Conservation (phyloP, 2,888 invertebrate genomes). For the Megaustenia siamemsis region DNA sequence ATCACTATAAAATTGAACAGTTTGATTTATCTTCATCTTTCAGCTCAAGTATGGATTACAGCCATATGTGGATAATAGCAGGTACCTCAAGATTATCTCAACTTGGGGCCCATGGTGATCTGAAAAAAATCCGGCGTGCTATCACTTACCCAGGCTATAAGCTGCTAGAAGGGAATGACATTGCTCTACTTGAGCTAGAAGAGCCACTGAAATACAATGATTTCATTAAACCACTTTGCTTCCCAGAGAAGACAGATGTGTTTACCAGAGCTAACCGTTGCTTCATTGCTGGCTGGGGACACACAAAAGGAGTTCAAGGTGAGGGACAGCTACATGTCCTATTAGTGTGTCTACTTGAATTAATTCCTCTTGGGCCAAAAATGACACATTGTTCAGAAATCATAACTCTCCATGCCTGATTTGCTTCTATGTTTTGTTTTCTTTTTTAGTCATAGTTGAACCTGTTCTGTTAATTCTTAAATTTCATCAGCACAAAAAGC, state of each 20-base stretch:
- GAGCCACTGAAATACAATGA: slow-evolving; percentile 62
- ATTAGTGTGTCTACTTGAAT: too few species aligned
- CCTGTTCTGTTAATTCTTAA: too few species aligned
- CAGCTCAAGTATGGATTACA: slow-evolving; percentile 41
- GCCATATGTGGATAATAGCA: slow-evolving; percentile 39
- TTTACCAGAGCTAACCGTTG: slow-evolving; percentile 61
- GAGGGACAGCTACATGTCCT: too few species aligned
- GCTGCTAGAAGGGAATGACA: slow-evolving; percentile 63
- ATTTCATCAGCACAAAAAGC: too few species aligned
- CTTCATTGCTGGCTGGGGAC: slow-evolving; percentile 72
- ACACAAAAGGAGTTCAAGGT: slow-evolving; percentile 51
- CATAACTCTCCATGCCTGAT: too few species aligned
- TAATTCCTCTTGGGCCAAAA: too few species aligned
- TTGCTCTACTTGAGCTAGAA: slow-evolving; percentile 67
- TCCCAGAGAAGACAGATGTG: slow-evolving; percentile 58
- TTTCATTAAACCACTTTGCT: slow-evolving; percentile 69
- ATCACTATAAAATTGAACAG: neutral
- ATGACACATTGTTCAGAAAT: too few species aligned
- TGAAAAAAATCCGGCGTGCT: slow-evolving; percentile 33
- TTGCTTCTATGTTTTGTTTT: too few species aligned
- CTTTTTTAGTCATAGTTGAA: too few species aligned
- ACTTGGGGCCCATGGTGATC: neutral
- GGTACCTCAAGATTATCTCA: slow-evolving; percentile 31
- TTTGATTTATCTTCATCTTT: neutral
- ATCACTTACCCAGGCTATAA: slow-evolving; percentile 61